These are phyloP conservation scores for Adineta ricciae DNA, from an alignment of 2,888 invertebrate genomes.

Conservation along the genomic window DNA sequence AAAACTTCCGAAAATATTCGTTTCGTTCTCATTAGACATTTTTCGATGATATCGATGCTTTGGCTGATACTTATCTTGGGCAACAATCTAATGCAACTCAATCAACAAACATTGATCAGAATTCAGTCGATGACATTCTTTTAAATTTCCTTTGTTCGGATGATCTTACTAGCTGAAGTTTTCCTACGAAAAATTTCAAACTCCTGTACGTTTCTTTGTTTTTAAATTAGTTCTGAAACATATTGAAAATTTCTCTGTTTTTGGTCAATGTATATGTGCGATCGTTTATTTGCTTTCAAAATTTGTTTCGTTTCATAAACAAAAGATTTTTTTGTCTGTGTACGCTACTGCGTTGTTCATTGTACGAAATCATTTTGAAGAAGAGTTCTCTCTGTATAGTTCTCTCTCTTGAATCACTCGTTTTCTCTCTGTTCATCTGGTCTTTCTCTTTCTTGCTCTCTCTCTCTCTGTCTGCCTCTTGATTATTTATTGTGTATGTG, in stretches of 20 bases:
- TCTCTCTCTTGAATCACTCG: neutral
- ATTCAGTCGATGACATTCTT: neutral
- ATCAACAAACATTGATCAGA: neutral
- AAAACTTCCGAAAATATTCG: neutral
- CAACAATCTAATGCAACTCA: neutral
- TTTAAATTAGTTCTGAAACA: conserved; percentile 9
- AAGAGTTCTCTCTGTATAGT: conserved; percentile 15
- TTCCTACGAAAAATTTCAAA: neutral
- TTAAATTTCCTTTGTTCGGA: conserved; percentile 1
- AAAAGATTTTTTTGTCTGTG: neutral
- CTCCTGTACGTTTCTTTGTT: neutral
- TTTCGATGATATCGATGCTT: neutral
- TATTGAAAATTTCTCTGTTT: neutral
- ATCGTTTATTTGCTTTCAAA: conserved; percentile 2
- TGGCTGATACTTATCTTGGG: neutral
- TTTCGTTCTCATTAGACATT: neutral
- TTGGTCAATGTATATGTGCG: neutral
- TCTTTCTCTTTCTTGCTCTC: neutral
- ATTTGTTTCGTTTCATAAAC: neutral
- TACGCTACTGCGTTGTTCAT: neutral
- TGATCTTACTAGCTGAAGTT: neutral
- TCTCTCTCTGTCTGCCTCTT: neutral
- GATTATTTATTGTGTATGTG: conserved; percentile 11
- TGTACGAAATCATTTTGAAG: neutral
- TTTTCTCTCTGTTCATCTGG: neutral